Base-by-base conservation (phyloP, 2,888 invertebrate genomes). In the Tenthredo livida region DNA sequence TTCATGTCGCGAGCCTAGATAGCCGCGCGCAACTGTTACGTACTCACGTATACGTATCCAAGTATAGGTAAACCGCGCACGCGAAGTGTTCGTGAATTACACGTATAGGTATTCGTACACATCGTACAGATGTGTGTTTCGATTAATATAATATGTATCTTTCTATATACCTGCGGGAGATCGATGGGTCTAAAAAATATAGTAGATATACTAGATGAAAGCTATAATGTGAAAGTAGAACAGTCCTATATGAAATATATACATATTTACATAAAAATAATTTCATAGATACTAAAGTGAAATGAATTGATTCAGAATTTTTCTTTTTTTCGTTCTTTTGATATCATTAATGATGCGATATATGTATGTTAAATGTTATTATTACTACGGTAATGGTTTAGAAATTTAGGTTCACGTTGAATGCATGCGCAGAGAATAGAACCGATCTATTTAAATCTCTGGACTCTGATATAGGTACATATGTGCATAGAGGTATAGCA, bases 31-130 rank as follows among this genome's bases (percentile, higher is more conserved):
- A 72, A 40, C 40, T 43, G 10, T 72, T 37, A 70, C 70, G 70
- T 70, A 70, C n/a, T n/a, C n/a, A 67, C 67, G 70, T 70, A 70
- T 37, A 70, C 70, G 67, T 70, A 70, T 67, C 33, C 9, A 33
- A n/a, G 12, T 70, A 70, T 70, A 70, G n/a, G 33, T 6, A 61
- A 2, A n/a, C 50, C 50, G 50, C 50, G n/a, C 50, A 50, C 50
- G 50, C 50, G 50, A n/a, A 17, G n/a, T 47, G 3, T 47, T 47
- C 47, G 15, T 47, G 47, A 47, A 47, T 47, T 15, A 47, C 15
- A 15, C 15, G 3, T 47, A 47, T 15, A 50, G 0, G 50, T 50
- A n/a, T 50, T 50, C n/a, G 50, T n/a, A 29, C 2, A 50, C n/a
- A 17, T 12, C 47, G 17, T 50, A 15, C 4, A 10, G 15, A 47